Base-by-base conservation (phyloP, 1,140 invertebrate genomes). In the Trachymyrmex cornetzi region DNA sequence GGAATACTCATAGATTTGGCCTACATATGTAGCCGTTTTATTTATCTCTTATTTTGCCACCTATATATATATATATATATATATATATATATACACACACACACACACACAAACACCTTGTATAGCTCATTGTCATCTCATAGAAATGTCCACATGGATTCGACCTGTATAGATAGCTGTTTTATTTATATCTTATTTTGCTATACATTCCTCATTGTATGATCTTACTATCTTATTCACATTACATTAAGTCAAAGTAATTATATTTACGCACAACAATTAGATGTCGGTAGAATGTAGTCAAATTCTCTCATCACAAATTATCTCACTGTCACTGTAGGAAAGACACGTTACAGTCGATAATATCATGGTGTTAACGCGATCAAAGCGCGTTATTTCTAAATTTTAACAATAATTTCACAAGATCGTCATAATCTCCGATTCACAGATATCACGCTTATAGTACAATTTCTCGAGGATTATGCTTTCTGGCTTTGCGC, bases 401-500 rank as follows among this genome's bases (percentile, higher is more conserved):
- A 66, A 24, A 57, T 66, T 57, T 64, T 11, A 50, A 55, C 22
- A 89, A 61, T 59, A 85, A 48, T 50, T 22, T 69, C 53, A 48
- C n/a, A 7, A 44, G 16, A 77, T 84, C n/a, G 34, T 22, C 27
- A 27, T 72, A 81, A 34, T 85, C 30, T 61, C 71, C 50, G 55
- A 22, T 38, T 66, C 66, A 89, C 16, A 38, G 9, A 48, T 55
- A 22, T 77, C 57, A 86, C 16, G 88, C 88, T 89, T 89, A 53
- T 89, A 87, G 88, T 86, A 38, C 48, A 77, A 82, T 82, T 69
- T 27, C 55, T 69, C 38, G 22, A 72, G 50, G 71, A 87, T 75
- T 66, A 64, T 77, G 88, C 88, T 89, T 89, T 12, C 48, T 59
- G 71, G 88, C 88, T 89, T 89, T 57, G 77, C 84, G 77, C 86